Percentiles rank a stretch among this genome's conserved stretches.
Evolutionary conservation across 1,140 invertebrate genomes (phyloP).

Genomic region (Drosophila quadrilineata): DNA sequence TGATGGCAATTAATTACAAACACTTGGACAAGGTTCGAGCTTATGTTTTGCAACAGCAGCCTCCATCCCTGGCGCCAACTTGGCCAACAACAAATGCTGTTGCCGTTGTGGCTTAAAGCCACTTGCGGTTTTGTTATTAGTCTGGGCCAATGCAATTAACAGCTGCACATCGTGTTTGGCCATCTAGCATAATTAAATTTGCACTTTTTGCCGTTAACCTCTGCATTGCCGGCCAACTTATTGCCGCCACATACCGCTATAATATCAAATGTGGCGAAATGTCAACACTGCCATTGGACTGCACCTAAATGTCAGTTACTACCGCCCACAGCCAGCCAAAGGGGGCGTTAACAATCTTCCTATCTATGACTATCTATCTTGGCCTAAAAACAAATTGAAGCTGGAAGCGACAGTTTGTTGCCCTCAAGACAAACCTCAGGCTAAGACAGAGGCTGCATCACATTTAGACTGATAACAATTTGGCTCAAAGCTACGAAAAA

Average conservation of each 20-base stretch:
- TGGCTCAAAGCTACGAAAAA: too few relatives aligned
- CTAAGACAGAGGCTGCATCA: too few relatives aligned
- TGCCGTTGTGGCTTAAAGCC: constrained; percentile 17
- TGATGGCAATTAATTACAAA: constrained; percentile 66
- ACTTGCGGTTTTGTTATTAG: constrained; percentile 36
- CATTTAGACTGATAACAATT: too few relatives aligned
- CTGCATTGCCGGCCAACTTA: constrained; percentile 16
- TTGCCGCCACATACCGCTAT: too few relatives aligned
- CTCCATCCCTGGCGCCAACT: constrained; percentile 32
- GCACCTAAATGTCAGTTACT: constrained; percentile 26
- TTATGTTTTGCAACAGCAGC: constrained; percentile 13
- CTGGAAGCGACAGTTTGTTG: too few relatives aligned
- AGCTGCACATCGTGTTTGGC: constrained; percentile 24
- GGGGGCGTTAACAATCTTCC: constrained; percentile 5
- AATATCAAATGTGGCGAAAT: constrained; percentile 34
- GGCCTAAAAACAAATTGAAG: too few relatives aligned
- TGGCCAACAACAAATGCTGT: constrained; percentile 34
- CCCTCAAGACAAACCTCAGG: too few relatives aligned
- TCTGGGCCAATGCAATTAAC: constrained; percentile 33
- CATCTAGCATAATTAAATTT: constrained; percentile 44
- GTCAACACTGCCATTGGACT: constrained; percentile 19
- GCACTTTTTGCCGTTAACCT: constrained; percentile 31
- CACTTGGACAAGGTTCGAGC: constrained; percentile 42
- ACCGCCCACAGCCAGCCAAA: too few relatives aligned
- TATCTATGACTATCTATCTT: background rate